phyloP scores from a whole-genome alignment of 2,113 vertebrate species.

The Poeciliopsis prolifica region DNA sequence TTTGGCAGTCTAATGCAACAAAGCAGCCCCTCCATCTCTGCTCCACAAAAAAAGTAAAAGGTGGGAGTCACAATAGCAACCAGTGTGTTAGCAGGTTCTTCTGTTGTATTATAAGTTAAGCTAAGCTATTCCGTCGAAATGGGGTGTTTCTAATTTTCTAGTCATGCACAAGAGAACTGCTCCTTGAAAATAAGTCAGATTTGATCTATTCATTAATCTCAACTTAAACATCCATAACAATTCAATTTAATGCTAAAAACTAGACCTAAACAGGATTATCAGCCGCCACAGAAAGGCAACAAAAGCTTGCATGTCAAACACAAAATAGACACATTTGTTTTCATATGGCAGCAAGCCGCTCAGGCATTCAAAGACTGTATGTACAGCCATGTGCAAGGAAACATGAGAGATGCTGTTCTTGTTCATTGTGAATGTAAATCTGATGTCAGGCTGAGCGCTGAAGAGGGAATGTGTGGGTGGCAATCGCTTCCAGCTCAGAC shows the following conservation, averaged over 20 bases:
- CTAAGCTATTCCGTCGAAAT: no score
- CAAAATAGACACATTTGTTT: conserved; percentile 20
- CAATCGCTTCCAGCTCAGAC: conserved; percentile 80
- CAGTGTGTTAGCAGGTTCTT: no score
- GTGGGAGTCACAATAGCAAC: no score
- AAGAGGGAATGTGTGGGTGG: conserved; percentile 80
- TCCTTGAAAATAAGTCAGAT: not conserved
- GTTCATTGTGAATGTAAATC: conserved; percentile 81
- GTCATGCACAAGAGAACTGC: not conserved
- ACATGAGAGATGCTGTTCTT: conserved; percentile 58
- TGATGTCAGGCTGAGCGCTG: conserved; percentile 78
- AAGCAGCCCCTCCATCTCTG: no score
- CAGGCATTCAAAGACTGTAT: conserved; percentile 35
- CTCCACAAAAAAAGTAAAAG: no score
- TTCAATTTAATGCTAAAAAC: not conserved
- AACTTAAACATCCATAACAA: not conserved
- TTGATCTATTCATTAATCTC: not conserved
- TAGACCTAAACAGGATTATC: not conserved
- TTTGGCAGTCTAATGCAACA: no score
- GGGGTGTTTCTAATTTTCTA: not conserved
- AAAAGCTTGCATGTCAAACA: not conserved
- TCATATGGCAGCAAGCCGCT: conserved; percentile 15
- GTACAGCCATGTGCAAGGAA: conserved; percentile 48
- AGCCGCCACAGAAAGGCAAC: not conserved
- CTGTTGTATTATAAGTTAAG: no score